A percentile compares a stretch with the other conserved stretches of the same genome.
Evolutionary conservation across 1,140 invertebrate species (phyloP).

Genomic region (Berghia stephanieae): DNA sequence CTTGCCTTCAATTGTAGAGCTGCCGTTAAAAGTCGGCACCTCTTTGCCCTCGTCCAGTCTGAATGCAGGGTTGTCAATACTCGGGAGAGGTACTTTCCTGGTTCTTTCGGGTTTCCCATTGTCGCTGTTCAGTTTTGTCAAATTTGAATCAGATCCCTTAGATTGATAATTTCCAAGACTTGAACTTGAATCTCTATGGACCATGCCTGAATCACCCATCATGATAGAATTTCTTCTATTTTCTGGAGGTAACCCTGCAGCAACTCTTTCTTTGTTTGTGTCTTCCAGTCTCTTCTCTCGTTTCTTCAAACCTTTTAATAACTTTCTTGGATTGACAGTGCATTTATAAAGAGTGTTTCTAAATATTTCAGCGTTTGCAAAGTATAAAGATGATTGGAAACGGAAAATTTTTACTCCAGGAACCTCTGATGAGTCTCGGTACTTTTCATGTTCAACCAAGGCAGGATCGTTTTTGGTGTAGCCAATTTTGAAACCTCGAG

Average conservation of each 20-base stretch:
- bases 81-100: constrained; percentile 35
- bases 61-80: constrained; percentile 42
- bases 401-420: constrained; percentile 67
- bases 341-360: constrained; percentile 52
- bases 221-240: constrained; percentile 31
- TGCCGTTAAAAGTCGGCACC: background rate
- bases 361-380: constrained; percentile 69
- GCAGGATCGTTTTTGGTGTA: constrained; percentile 31
- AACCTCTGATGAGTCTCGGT: constrained; percentile 31
- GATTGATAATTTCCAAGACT: background rate
- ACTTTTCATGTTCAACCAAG: constrained; percentile 40
- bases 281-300: constrained; percentile 43
- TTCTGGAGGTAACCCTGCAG: constrained; percentile 29
- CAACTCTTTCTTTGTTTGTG: constrained; percentile 31
- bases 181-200: background rate
- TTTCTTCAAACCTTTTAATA: constrained; percentile 57
- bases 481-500: constrained; percentile 54
- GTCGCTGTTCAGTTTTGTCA: background rate
- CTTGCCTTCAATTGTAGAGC: background rate
- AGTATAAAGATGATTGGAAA: constrained; percentile 69
- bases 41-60: constrained; percentile 35
- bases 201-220: constrained; percentile 30
- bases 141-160: background rate
- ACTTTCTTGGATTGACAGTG: constrained; percentile 55
- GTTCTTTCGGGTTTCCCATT: background rate